Percentiles rank a stretch among this genome's conserved stretches.
Conservation (phyloP, 2,113 vertebrate species). For the Sylvia atricapilla region DNA sequence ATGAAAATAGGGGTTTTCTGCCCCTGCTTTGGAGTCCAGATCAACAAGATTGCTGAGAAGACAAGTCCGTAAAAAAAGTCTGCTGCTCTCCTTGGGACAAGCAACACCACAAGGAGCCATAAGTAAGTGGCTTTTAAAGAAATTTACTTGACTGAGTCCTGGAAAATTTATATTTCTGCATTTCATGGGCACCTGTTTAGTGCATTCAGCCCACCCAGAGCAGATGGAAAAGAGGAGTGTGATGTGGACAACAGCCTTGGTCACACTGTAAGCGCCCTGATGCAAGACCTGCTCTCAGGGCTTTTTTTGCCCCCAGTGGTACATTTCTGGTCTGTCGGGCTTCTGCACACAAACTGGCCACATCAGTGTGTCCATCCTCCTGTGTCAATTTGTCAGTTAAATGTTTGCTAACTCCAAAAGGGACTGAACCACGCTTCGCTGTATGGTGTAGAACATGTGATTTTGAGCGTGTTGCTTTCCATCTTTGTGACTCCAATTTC, state of each 20-base stretch:
- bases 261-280: too few relatives aligned
- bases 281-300: neutral
- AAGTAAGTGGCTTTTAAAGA: neutral
- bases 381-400: neutral
- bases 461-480: slow-evolving; percentile 20
- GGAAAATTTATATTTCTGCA: neutral
- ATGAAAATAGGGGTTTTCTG: neutral
- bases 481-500: slow-evolving; percentile 48
- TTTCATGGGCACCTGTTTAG: neutral
- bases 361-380: neutral
- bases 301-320: neutral
- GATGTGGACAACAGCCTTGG: neutral
- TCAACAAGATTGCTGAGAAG: neutral
- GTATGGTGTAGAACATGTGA: slow-evolving; percentile 3
- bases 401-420: neutral
- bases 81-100: neutral
- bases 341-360: neutral
- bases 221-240: neutral
- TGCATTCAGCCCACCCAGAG: neutral
- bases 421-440: neutral
- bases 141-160: neutral
- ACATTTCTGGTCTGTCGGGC: neutral
- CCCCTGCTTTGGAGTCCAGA: neutral
- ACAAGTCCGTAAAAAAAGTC: neutral
- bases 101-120: accelerated